These are phyloP conservation scores for Ia io DNA, from an alignment of 2,113 vertebrate genomes.

Conservation along the genomic window DNA sequence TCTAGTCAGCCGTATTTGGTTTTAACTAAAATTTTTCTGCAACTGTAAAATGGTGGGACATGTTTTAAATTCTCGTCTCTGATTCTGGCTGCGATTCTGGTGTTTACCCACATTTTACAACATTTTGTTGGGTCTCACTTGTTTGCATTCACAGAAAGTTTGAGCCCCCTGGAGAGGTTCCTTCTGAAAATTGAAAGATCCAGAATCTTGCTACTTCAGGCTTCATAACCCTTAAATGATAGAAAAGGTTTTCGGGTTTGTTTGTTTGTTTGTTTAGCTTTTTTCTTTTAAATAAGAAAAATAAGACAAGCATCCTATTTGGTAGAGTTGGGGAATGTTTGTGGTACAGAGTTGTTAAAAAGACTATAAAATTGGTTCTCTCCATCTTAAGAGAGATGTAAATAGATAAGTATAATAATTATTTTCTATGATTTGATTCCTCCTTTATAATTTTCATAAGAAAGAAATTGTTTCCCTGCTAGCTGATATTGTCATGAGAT, in stretches of 20 bases:
- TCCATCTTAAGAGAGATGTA: not conserved
- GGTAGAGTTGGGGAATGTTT: not conserved
- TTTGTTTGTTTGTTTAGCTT: not conserved
- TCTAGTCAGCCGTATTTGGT: not conserved
- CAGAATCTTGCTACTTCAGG: not conserved
- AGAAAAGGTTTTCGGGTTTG: not conserved
- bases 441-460: not conserved
- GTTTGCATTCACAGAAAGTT: not conserved
- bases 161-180: not conserved
- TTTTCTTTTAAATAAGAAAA: conserved; percentile 17
- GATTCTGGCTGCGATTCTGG: not conserved
- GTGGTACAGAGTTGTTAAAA: not conserved
- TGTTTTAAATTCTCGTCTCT: not conserved
- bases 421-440: not conserved
- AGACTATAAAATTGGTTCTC: not conserved
- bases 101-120: not conserved
- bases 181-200: not conserved
- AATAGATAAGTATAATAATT: not conserved
- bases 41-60: not conserved
- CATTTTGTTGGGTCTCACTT: not conserved
- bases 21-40: not conserved
- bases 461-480: not conserved
- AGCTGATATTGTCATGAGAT: not conserved
- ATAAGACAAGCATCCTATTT: not conserved
- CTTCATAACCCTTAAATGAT: not conserved